These are phyloP conservation scores for Paedocypris micromegethes DNA, from an alignment of 2,797 vertebrate genomes.

Conservation along the genomic window DNA sequence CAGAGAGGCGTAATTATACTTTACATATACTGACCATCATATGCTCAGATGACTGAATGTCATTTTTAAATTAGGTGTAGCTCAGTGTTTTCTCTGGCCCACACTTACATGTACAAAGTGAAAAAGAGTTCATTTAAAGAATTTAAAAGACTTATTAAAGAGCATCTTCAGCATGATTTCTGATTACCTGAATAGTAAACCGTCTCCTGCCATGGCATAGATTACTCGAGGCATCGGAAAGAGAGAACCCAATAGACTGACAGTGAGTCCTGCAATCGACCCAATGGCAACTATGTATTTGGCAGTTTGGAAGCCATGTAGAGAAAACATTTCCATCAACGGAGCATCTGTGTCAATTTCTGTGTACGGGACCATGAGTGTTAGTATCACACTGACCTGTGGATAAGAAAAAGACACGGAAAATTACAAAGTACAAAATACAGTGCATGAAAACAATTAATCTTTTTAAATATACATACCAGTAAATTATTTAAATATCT, in stretches of 20 bases:
- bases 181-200: constrained; percentile 87
- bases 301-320: constrained; percentile 83
- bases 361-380: constrained; percentile 88
- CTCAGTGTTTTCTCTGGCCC: no score
- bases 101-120: no score
- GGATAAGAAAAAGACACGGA: background rate
- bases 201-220: constrained; percentile 96
- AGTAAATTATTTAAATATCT: no score
- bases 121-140: background rate
- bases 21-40: background rate
- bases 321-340: constrained; percentile 95
- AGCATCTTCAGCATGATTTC: background rate
- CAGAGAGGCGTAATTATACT: constrained; percentile 2
- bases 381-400: constrained; percentile 93
- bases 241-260: constrained; percentile 90
- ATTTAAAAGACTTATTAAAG: background rate
- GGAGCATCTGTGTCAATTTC: constrained; percentile 91
- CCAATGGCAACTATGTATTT: constrained; percentile 93
- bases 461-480: background rate
- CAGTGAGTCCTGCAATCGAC: constrained; percentile 88
- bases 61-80: no score
- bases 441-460: background rate
- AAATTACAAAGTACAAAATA: background rate
- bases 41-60: no score
- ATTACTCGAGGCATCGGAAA: constrained; percentile 96